Evolutionary conservation across 1,140 invertebrate species (phyloP).

Genomic region (Drosophila mauritiana): DNA sequence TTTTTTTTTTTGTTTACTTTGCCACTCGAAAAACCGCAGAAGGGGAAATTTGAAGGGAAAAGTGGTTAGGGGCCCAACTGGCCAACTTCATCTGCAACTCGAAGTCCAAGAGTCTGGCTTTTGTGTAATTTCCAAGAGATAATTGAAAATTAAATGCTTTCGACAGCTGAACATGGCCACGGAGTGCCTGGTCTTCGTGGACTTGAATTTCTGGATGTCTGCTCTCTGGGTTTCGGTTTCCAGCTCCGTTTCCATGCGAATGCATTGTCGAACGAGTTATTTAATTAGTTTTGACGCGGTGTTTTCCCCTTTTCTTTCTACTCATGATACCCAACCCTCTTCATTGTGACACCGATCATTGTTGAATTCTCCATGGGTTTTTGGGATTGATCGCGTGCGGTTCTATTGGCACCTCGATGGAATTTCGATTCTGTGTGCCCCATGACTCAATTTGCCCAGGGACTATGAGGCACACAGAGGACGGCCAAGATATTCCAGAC

Average conservation of each 20-base stretch:
- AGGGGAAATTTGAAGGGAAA: neutral
- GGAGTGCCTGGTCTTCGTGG: constrained; percentile 9
- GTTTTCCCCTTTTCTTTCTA: constrained; percentile 21
- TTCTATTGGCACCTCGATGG: constrained; percentile 24
- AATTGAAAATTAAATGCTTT: constrained; percentile 82
- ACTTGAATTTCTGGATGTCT: neutral
- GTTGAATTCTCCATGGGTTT: neutral
- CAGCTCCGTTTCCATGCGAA: constrained; percentile 5
- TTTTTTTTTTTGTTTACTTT: constrained; percentile 66
- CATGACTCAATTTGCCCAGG: constrained; percentile 36
- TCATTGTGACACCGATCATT: constrained; percentile 8
- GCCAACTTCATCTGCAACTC: constrained; percentile 38
- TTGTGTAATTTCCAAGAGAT: constrained; percentile 69
- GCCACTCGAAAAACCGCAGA: constrained; percentile 22
- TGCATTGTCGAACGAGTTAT: constrained; percentile 62
- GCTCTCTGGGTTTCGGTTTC: constrained; percentile 1
- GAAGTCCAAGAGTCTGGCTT: constrained; percentile 35
- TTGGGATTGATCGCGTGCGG: neutral
- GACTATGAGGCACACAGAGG: no score
- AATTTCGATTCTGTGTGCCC: constrained; percentile 40
- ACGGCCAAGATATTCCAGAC: constrained; percentile 5
- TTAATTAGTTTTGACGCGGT: constrained; percentile 79
- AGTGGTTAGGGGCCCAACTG: neutral
- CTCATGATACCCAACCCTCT: neutral
- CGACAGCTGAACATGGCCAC: constrained; percentile 69